Evolutionary conservation across 2,113 vertebrate species (phyloP).

Genomic region (Tenebrosternarchus preto): DNA sequence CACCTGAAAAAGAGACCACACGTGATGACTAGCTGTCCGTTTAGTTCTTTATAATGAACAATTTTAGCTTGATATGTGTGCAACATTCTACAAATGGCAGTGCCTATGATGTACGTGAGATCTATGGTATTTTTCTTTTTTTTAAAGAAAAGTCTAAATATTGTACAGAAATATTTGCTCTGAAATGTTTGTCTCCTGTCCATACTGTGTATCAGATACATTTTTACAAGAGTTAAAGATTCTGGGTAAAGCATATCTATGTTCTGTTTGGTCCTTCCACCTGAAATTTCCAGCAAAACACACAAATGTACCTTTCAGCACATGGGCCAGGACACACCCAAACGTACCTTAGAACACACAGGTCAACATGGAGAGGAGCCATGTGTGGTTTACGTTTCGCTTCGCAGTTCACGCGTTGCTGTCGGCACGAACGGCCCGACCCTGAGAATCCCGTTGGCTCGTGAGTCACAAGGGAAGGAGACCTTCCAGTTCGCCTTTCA

Average conservation of each 20-base stretch:
- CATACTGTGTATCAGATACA: conserved; percentile 19
- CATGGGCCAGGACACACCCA: too few relatives aligned
- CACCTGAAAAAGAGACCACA: not conserved
- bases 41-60: conserved; percentile 19
- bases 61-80: conserved; percentile 23
- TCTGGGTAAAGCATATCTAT: not conserved
- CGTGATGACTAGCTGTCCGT: conserved; percentile 7
- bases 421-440: not conserved
- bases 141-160: not conserved
- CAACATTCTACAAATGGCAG: conserved; percentile 32
- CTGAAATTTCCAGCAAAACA: not conserved
- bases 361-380: not conserved
- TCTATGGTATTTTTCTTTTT: conserved; percentile 27
- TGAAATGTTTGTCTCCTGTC: conserved; percentile 19
- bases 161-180: conserved; percentile 23
- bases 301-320: too few relatives aligned
- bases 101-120: conserved; percentile 47
- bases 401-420: not conserved
- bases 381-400: not conserved
- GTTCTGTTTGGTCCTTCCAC: not conserved
- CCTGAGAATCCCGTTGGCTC: not conserved
- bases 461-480: not conserved
- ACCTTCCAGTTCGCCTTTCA: not conserved
- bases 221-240: conserved; percentile 6
- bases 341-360: conserved; percentile 11